Conservation (phyloP, 2,888 invertebrate genomes). For the Tenthredo amoena region DNA sequence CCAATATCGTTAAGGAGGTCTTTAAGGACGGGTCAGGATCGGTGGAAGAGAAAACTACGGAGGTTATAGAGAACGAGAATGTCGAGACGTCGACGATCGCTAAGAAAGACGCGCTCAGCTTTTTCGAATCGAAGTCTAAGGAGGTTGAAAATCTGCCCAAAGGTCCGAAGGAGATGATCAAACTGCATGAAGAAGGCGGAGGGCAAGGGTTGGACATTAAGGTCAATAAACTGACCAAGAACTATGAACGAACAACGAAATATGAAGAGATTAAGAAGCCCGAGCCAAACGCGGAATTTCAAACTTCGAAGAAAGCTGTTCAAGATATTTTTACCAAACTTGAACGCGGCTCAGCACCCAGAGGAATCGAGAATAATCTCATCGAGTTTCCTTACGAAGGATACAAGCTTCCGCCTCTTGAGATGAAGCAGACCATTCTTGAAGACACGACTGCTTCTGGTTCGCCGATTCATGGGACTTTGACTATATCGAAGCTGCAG, state of each 20-base stretch:
- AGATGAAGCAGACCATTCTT: constrained; percentile 67
- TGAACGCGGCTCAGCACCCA: constrained; percentile 66
- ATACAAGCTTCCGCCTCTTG: constrained; percentile 69
- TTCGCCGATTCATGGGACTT: constrained; percentile 71
- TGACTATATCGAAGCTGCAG: constrained; percentile 70
- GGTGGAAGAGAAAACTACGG: constrained; percentile 62
- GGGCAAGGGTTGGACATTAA: constrained; percentile 70
- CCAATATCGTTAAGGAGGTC: background rate
- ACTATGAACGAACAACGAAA: constrained; percentile 73
- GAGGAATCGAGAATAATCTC: constrained; percentile 73
- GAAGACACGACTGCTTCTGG: constrained; percentile 73
- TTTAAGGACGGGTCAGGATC: constrained; percentile 55
- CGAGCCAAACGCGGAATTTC: constrained; percentile 63
- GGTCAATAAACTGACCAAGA: constrained; percentile 74
- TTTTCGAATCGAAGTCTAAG: constrained; percentile 84
- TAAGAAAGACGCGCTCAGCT: constrained; percentile 84
- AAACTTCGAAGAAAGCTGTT: constrained; percentile 69
- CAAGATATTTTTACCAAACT: constrained; percentile 73
- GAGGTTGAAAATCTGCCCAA: constrained; percentile 76
- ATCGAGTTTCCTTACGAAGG: constrained; percentile 76
- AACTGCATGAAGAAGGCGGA: constrained; percentile 70
- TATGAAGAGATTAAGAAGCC: constrained; percentile 71
- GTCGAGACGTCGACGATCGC: constrained; percentile 82
- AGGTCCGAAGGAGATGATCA: constrained; percentile 77
- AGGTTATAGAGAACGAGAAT: constrained; percentile 72